phyloP scores from a whole-genome alignment of 35 echinoderm and acorn worm genomes.

The Acanthaster planci region DNA sequence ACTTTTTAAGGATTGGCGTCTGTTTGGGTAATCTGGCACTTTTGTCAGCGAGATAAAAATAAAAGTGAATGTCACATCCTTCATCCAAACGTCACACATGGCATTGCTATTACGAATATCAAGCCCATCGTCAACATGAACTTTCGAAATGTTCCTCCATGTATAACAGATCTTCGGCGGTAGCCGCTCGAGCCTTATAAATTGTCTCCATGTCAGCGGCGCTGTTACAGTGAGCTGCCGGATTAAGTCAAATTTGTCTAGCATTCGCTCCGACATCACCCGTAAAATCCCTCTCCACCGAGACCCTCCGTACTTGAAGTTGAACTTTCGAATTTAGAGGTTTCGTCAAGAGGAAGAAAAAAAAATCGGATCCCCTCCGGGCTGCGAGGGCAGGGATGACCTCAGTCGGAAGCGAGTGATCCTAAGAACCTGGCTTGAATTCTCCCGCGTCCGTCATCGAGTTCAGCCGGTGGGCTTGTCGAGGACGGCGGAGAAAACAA shows the following conservation, averaged over 20 bases:
- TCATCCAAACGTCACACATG: too few relatives aligned
- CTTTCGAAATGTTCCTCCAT: too few relatives aligned
- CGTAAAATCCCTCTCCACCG: slow-evolving; percentile 4
- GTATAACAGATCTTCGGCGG: background rate
- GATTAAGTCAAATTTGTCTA: slow-evolving; percentile 28
- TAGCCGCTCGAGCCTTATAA: background rate
- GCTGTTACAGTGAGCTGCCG: background rate
- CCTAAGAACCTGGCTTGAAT: background rate
- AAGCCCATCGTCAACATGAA: too few relatives aligned
- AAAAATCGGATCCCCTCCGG: background rate
- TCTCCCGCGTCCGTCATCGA: slow-evolving; percentile 22
- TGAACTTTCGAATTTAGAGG: too few relatives aligned
- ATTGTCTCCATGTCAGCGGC: slow-evolving; percentile 14
- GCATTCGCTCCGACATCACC: slow-evolving; percentile 9
- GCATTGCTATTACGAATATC: too few relatives aligned
- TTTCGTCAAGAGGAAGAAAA: too few relatives aligned
- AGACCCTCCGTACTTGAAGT: background rate
- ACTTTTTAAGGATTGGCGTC: too few relatives aligned
- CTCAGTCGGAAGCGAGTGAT: slow-evolving; percentile 6
- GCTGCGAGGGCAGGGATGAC: background rate
- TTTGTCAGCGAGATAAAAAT: too few relatives aligned
- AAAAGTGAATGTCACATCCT: too few relatives aligned
- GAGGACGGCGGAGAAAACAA: background rate
- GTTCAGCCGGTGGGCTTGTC: background rate
- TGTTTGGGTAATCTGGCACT: too few relatives aligned